Evolutionary conservation across 2,797 vertebrate species (phyloP).

Genomic region (Sebastes aleutianus): DNA sequence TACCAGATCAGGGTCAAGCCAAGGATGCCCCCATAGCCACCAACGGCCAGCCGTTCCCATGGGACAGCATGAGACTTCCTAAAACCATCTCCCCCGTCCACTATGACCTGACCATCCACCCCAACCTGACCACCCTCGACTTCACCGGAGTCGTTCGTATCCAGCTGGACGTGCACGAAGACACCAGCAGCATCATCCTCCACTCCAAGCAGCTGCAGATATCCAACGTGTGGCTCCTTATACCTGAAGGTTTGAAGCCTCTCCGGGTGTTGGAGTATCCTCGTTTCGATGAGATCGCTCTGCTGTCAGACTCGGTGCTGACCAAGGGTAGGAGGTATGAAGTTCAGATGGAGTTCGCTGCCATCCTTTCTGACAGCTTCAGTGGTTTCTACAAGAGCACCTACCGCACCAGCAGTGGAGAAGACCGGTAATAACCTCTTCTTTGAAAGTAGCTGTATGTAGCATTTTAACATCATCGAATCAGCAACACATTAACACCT

Average conservation of each 20-base stretch:
- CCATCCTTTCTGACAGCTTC: slow-evolving; percentile 87
- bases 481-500: no score
- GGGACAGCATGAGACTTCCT: slow-evolving; percentile 88
- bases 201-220: slow-evolving; percentile 85
- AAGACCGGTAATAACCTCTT: slow-evolving; percentile 78
- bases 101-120: slow-evolving; percentile 89
- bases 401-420: slow-evolving; percentile 86
- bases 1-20: slow-evolving; percentile 41
- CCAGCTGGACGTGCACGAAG: slow-evolving; percentile 74
- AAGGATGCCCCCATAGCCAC: slow-evolving; percentile 68
- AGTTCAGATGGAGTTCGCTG: slow-evolving; percentile 81
- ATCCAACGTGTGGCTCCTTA: slow-evolving; percentile 71
- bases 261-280: slow-evolving; percentile 82
- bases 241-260: slow-evolving; percentile 37
- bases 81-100: slow-evolving; percentile 79
- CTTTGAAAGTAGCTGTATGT: no score
- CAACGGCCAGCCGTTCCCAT: slow-evolving; percentile 83
- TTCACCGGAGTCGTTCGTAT: slow-evolving; percentile 84
- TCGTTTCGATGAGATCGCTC: slow-evolving; percentile 85
- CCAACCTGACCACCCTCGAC: slow-evolving; percentile 87
- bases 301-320: slow-evolving; percentile 78
- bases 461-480: no score
- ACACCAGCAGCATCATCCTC: slow-evolving; percentile 82
- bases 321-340: slow-evolving; percentile 77
- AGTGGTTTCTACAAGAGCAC: slow-evolving; percentile 93